Percentiles rank a stretch among this genome's conserved stretches.
Evolutionary conservation across 2,797 vertebrate species (phyloP).

Genomic region (Holocentrus rufus): DNA sequence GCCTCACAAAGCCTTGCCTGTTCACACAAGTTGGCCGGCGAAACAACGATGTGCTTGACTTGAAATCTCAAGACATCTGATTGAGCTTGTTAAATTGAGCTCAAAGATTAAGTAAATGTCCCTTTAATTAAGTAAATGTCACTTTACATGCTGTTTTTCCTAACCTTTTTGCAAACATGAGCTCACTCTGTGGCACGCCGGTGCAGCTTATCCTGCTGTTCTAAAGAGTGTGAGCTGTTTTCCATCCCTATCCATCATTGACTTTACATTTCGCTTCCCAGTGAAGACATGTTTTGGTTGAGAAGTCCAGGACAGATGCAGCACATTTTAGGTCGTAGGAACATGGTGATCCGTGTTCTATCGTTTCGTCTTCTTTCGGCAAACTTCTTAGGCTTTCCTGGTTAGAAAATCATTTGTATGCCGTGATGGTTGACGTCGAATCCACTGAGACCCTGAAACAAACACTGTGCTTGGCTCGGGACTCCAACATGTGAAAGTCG

Average conservation of each 20-base stretch:
- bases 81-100: neutral
- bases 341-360: too few relatives aligned
- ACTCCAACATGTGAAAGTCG: too few relatives aligned
- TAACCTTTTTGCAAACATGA: neutral
- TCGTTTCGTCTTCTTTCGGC: too few relatives aligned
- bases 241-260: neutral
- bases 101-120: neutral
- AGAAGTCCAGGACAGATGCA: neutral
- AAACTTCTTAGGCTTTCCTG: too few relatives aligned
- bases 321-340: neutral
- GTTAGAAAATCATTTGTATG: too few relatives aligned
- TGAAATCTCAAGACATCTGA: neutral
- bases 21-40: too few relatives aligned
- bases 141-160: neutral
- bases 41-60: neutral
- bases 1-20: too few relatives aligned
- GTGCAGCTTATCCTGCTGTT: neutral
- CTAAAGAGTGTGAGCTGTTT: neutral
- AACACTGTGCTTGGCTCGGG: too few relatives aligned
- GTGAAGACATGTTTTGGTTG: neutral
- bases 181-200: neutral
- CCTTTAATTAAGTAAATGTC: slow-evolving; percentile 1
- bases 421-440: too few relatives aligned
- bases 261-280: neutral
- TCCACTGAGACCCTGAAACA: too few relatives aligned